Conservation (phyloP, 1,140 invertebrate genomes). For the Frieseomelitta varia region DNA sequence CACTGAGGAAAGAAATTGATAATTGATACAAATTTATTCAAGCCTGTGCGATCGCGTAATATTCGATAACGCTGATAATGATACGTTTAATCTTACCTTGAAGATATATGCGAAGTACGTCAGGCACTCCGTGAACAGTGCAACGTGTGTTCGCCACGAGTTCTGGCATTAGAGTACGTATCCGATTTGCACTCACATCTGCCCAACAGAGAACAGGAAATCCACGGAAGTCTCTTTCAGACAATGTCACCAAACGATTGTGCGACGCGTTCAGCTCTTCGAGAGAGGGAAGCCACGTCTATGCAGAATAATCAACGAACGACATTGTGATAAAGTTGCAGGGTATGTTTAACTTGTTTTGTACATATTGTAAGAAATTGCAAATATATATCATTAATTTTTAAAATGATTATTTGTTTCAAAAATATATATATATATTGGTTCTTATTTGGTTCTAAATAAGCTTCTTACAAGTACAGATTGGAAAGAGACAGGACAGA, state of each 20-base stretch:
- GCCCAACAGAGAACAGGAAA: slow-evolving; percentile 89
- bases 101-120: slow-evolving; percentile 89
- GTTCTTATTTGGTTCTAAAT: not conserved
- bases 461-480: not conserved
- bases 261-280: slow-evolving; percentile 89
- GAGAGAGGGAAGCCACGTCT: slow-evolving; percentile 89
- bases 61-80: not conserved
- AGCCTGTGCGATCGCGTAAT: not conserved
- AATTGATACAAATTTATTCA: not conserved
- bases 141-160: slow-evolving; percentile 90
- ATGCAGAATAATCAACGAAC: slow-evolving; percentile 70
- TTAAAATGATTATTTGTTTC: not conserved
- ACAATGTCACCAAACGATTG: slow-evolving; percentile 86
- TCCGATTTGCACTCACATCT: slow-evolving; percentile 89
- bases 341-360: not conserved
- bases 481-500: not conserved
- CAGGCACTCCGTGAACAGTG: slow-evolving; percentile 88
- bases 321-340: not conserved
- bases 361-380: not conserved
- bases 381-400: not conserved
- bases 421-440: no score
- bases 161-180: slow-evolving; percentile 86
- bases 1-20: not conserved
- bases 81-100: slow-evolving; percentile 84
- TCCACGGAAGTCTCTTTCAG: slow-evolving; percentile 91